Base-by-base conservation (phyloP, 2,797 vertebrate genomes). In the Podargus strigoides region DNA sequence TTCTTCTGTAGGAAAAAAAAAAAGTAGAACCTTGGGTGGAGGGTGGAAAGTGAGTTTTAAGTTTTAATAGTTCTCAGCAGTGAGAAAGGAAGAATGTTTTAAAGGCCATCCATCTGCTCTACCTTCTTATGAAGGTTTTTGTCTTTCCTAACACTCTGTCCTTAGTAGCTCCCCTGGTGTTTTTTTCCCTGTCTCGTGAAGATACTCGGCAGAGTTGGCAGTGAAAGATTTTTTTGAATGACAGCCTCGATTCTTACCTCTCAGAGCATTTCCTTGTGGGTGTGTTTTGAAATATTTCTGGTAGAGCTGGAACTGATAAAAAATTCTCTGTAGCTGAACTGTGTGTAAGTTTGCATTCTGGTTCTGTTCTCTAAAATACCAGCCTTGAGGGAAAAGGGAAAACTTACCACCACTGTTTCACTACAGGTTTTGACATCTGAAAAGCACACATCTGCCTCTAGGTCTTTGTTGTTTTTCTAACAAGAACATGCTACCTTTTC, bases 221-320 rank as follows among this genome's bases (percentile, higher is more conserved):
- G 16, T 67, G 46, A 78, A 34, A 81, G 24, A 27, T 50, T 70
- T 89, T 89, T 95, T 91, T 70, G 56, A 94, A 94, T 75, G 66
- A 80, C 72, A 91, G 20, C 49, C 46, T 92, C 16, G 4, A 27
- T 60, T 91, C 62, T 93, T 86, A 89, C 49, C 0, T 1, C 62
- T 84, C 49, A 28, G 28, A 77, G 22, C 28, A 19, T 75, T 94
- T 94, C 72, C 79, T 88, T 86, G 62, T 80, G 47, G 52, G 67
- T 78, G 44, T 89, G 36, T 41, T 87, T 86, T 77, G 85, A 90
- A 96, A 91, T 68, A 32, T 73, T 95, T 83, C 79, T 93, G 34
- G 63, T 88, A 41, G 36, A 93, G 24, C 27, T 91, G 79, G 34
- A 91, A 50, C 42, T 34, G 64, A 80, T 56, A 73, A 89, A 85